Evolutionary conservation across 2,888 invertebrate genomes (phyloP).

Genomic region (Scaptomyza polygonia): DNA sequence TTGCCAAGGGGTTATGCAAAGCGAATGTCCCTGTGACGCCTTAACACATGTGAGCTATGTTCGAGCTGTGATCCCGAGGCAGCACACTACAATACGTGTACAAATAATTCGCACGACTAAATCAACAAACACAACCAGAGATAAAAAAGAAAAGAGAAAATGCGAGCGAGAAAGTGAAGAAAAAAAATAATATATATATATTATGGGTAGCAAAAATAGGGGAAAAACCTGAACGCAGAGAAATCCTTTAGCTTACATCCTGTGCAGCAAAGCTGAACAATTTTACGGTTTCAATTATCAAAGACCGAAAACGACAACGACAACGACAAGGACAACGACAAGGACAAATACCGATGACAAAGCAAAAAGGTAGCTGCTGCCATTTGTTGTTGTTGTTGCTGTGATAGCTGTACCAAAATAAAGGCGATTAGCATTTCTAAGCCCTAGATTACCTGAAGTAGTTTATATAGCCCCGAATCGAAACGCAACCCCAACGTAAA

Average conservation of each 20-base stretch:
- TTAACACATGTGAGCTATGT: conserved; percentile 31
- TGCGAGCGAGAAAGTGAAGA: background rate
- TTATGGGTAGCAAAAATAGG: conserved; percentile 25
- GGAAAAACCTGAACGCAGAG: conserved; percentile 35
- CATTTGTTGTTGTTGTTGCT: conserved; percentile 17
- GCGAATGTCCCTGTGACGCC: conserved; percentile 43
- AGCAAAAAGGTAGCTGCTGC: conserved; percentile 68
- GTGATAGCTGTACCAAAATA: conserved; percentile 56
- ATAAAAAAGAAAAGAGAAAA: conserved; percentile 3
- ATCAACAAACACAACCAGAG: conserved; percentile 52
- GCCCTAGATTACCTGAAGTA: conserved; percentile 81
- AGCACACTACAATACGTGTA: conserved; percentile 51
- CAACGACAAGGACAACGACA: conserved; percentile 24
- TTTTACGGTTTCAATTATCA: conserved; percentile 79
- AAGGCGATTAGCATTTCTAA: conserved; percentile 80
- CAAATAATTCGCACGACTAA: conserved; percentile 72
- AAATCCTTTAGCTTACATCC: conserved; percentile 66
- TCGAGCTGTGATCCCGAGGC: conserved; percentile 24
- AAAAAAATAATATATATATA: too few species aligned
- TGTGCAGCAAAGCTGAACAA: conserved; percentile 73
- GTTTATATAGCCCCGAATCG: conserved; percentile 65
- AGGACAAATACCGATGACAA: conserved; percentile 68
- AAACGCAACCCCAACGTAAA: conserved; percentile 10
- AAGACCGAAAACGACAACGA: conserved; percentile 47
- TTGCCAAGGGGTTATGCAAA: conserved; percentile 54